Percentiles rank a stretch among this genome's conserved stretches.
phyloP scores from a whole-genome alignment of 2,113 vertebrate species.

The Gasterosteus aculeatus region DNA sequence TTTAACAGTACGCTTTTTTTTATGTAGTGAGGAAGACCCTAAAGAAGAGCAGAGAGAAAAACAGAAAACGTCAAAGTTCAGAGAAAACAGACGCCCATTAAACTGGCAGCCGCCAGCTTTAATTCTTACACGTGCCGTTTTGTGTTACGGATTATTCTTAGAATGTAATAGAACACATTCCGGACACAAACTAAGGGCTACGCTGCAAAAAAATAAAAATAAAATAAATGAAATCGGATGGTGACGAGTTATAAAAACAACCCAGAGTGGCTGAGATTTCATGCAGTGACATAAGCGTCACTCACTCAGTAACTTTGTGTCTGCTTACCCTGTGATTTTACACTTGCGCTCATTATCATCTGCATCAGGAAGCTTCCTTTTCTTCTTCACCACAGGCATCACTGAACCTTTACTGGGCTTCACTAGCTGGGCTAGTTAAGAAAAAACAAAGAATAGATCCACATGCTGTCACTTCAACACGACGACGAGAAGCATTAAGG shows the following conservation, averaged over 20 bases:
- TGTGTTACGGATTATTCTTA: neutral
- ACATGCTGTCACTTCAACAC: neutral
- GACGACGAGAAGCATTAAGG: neutral
- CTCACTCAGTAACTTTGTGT: neutral
- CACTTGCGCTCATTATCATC: slow-evolving; percentile 87
- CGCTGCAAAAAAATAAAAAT: neutral
- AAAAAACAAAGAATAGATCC: neutral
- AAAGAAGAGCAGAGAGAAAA: too few relatives aligned
- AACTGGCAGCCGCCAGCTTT: neutral
- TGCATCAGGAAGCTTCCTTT: slow-evolving; percentile 87
- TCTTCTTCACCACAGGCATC: slow-evolving; percentile 96
- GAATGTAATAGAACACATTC: neutral
- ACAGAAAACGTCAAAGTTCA: too few relatives aligned
- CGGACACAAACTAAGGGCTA: neutral
- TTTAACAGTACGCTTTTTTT: too few relatives aligned
- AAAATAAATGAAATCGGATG: neutral
- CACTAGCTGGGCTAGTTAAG: slow-evolving; percentile 57
- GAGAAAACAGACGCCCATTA: too few relatives aligned
- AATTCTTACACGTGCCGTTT: neutral
- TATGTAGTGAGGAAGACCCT: too few relatives aligned
- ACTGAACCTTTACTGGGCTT: slow-evolving; percentile 67
- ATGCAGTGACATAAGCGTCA: neutral
- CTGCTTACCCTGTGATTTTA: slow-evolving; percentile 89
- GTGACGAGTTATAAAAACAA: neutral
- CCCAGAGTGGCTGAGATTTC: neutral